phyloP scores from a whole-genome alignment of 2,888 invertebrate genomes.

The Harpalus rufipes region DNA sequence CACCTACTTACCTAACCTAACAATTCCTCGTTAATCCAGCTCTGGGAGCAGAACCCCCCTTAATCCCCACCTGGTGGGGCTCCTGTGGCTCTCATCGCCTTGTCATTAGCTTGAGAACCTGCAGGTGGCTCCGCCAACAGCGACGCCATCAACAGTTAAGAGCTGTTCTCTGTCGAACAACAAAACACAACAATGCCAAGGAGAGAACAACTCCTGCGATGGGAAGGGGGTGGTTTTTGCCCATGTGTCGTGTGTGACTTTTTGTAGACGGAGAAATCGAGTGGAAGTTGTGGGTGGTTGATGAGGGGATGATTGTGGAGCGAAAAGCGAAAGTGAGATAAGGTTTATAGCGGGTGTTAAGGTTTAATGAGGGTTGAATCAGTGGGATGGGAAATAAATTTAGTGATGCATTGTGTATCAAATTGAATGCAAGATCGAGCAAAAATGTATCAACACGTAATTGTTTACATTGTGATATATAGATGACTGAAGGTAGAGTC shows the following conservation, averaged over 20 bases:
- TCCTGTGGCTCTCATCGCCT: neutral
- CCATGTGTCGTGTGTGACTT: slow-evolving; percentile 6
- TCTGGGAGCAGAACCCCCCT: neutral
- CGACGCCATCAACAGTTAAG: slow-evolving; percentile 58
- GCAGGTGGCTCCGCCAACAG: slow-evolving; percentile 42
- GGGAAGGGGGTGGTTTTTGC: neutral
- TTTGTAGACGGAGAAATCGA: slow-evolving; percentile 8
- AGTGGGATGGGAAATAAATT: too few species aligned
- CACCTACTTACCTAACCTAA: neutral
- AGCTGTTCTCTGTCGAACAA: slow-evolving; percentile 62
- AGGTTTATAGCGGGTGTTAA: slow-evolving; percentile 19
- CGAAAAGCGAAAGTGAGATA: slow-evolving; percentile 11
- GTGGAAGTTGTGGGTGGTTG: slow-evolving; percentile 18
- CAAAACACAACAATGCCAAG: slow-evolving; percentile 41
- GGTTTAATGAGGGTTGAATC: neutral
- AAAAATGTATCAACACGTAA: too few species aligned
- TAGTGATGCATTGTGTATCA: too few species aligned
- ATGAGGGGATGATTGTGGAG: neutral
- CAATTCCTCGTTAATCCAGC: neutral
- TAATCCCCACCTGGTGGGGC: slow-evolving; percentile 19
- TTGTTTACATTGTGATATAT: too few species aligned
- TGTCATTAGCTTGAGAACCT: slow-evolving; percentile 62
- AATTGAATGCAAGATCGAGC: too few species aligned
- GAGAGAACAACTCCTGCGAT: too few species aligned
- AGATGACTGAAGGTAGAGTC: too few species aligned